A percentile compares a stretch with the other conserved stretches of the same genome.
Conservation (phyloP, 2,113 vertebrate species). For the Sapajus apella region DNA sequence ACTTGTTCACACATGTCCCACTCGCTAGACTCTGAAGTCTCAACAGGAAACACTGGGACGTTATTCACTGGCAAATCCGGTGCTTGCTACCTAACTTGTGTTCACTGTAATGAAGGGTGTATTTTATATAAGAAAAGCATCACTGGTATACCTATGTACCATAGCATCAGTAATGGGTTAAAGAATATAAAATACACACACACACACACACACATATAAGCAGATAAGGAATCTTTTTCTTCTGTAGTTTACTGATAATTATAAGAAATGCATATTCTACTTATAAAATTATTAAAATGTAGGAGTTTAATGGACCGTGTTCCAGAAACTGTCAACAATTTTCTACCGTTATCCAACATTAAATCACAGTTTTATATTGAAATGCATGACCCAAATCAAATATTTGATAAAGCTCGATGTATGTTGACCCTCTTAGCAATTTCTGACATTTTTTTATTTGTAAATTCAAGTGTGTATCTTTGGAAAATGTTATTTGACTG, state of each 20-base stretch:
- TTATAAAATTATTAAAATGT: slow-evolving; percentile 14
- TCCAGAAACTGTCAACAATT: neutral
- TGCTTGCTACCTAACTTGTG: neutral
- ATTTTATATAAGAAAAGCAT: neutral
- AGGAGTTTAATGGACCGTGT: neutral
- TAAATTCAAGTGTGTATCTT: neutral
- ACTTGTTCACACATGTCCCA: neutral
- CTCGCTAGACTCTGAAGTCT: neutral
- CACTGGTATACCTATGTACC: neutral
- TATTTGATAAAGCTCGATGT: neutral
- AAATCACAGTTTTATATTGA: neutral
- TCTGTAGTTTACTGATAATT: neutral
- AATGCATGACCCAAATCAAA: neutral
- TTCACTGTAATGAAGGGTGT: neutral
- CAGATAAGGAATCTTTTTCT: neutral
- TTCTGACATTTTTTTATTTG: neutral
- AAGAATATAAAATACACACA: neutral
- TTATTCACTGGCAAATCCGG: neutral
- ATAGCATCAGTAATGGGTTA: neutral
- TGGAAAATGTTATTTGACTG: neutral
- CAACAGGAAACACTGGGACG: neutral
- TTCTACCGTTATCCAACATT: neutral
- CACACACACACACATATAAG: neutral
- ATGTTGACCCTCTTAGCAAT: neutral
- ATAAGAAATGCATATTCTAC: neutral